These are phyloP conservation scores for Nebria salina DNA, from an alignment of 2,888 invertebrate species.

Conservation along the genomic window DNA sequence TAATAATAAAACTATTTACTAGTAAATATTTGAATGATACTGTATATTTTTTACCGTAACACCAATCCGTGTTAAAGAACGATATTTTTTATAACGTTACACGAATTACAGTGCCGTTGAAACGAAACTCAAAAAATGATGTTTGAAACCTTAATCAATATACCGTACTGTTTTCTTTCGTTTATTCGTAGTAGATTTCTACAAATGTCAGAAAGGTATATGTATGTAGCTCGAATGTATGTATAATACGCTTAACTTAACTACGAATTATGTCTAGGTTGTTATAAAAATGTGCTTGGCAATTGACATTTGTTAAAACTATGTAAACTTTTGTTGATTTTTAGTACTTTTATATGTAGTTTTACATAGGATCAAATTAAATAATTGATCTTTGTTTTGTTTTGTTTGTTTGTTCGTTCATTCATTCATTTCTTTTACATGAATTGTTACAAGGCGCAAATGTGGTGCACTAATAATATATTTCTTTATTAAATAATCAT, in stretches of 20 bases:
- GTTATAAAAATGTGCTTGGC: neutral
- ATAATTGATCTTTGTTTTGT: neutral
- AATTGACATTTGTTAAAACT: neutral
- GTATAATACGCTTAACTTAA: neutral
- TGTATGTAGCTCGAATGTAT: neutral
- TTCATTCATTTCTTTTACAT: neutral
- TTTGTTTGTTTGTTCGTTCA: no score
- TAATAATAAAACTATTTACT: no score
- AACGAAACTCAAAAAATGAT: neutral
- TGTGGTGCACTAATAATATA: neutral
- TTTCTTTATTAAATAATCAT: neutral
- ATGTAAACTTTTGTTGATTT: conserved; percentile 1
- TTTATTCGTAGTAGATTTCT: neutral
- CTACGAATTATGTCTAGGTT: neutral
- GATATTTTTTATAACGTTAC: neutral
- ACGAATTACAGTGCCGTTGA: neutral
- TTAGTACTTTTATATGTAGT: conserved; percentile 1
- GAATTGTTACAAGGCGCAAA: neutral
- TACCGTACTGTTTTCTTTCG: neutral
- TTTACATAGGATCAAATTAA: neutral
- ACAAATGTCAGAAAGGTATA: neutral
- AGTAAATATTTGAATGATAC: neutral
- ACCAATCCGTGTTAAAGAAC: neutral
- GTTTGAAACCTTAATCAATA: neutral
- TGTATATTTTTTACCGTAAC: neutral